Base-by-base conservation (phyloP, 2,888 invertebrate species). In the Hydropsyche betteni region DNA sequence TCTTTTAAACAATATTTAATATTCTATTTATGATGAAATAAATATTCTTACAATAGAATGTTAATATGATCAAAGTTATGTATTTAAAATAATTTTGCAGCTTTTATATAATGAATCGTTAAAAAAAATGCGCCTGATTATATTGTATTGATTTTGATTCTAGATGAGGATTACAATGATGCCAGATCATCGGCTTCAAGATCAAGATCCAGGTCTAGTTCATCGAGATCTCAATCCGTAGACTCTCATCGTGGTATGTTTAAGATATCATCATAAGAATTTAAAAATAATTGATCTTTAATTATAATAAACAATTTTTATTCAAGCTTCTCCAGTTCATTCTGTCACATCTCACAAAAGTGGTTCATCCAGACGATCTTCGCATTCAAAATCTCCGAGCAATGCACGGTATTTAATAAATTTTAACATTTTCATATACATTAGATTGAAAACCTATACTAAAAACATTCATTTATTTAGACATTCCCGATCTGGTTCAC, bases 161-260 rank as follows among this genome's bases (percentile, higher is more conserved):
- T 6, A 61, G 61, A 33, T 33, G 61, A 61, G 24, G 61, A 61
- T 12, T 33, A 73, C 16, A 75, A 75, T 24, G 74, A 69, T 36
- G 80, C 80, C n/a, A 78, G 79, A 64, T 81, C 80, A 38, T 80
- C 80, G 8, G 77, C 79, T 68, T 81, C 80, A 14, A 78, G 81
- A 75, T 81, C 81, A 34, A 73, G 79, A 34, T 81, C 78, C 53
- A 51, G 79, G n/a, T 71, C 71, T 5, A 52, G 75, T 52, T 76
- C 76, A 10, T 74, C 79, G 52, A 75, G 75, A 50, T 79, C 80
- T 34, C 76, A 75, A 51, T 80, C 81, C 10, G 77, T 16, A 34
- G 71, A 5, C 5, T 71, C 71, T 36, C 71, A 55, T 4, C 51
- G 34, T 36, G 71, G 71, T 71, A 71, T n/a, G 10, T 55, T 2